Percentiles rank a stretch among this genome's conserved stretches.
These are phyloP conservation scores for Brotula barbata DNA, from an alignment of 2,797 vertebrate genomes.

Conservation along the genomic window DNA sequence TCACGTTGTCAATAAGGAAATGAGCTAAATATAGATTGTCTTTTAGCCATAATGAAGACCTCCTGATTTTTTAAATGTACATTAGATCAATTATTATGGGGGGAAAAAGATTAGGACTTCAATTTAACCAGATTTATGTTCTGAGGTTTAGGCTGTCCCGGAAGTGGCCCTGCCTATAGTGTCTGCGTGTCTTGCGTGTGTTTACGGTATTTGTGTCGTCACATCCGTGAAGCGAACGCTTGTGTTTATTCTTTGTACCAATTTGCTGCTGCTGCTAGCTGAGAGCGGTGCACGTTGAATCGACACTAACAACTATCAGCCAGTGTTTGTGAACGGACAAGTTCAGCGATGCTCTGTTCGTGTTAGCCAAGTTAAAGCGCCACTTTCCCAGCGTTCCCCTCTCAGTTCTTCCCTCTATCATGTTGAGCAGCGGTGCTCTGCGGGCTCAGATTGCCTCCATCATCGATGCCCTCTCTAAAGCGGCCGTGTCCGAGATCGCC, in stretches of 20 bases:
- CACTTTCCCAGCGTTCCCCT: not conserved
- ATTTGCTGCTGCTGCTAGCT: constrained; percentile 37
- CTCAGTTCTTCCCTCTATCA: constrained; percentile 9
- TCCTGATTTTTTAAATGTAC: too few relatives aligned
- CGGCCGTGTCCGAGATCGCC: constrained; percentile 76
- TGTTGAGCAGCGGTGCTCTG: constrained; percentile 72
- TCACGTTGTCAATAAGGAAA: too few relatives aligned
- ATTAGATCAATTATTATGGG: too few relatives aligned
- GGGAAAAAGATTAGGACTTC: too few relatives aligned
- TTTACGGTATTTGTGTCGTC: constrained; percentile 62
- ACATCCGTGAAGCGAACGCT: constrained; percentile 54
- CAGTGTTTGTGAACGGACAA: not conserved
- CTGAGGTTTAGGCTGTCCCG: too few relatives aligned
- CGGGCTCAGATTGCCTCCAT: constrained; percentile 77
- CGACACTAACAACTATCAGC: not conserved
- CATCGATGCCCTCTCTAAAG: constrained; percentile 74
- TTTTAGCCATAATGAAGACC: too few relatives aligned
- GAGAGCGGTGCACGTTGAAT: not conserved
- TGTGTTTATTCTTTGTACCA: constrained; percentile 43
- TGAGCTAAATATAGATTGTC: too few relatives aligned
- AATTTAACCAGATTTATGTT: too few relatives aligned
- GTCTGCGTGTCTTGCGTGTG: not conserved
- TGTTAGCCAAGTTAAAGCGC: too few relatives aligned
- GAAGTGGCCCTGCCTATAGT: not conserved
- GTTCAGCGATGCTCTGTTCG: not conserved